These are phyloP conservation scores for Oscheius sp. DNA, from an alignment of 2,888 invertebrate genomes.

Conservation along the genomic window DNA sequence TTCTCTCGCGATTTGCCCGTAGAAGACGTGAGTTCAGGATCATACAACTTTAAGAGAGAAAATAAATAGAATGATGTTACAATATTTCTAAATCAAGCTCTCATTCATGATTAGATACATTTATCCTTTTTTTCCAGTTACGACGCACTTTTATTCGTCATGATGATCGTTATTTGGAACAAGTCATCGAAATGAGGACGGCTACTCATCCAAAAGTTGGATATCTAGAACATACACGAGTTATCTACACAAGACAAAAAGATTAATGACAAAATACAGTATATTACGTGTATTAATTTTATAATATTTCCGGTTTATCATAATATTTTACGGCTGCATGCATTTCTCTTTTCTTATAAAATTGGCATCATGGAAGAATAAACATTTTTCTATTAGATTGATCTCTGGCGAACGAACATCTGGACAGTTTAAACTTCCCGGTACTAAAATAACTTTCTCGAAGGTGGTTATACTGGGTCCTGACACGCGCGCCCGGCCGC, in stretches of 20 bases:
- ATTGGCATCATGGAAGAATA: neutral
- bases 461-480: constrained; percentile 1
- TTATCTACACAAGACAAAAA: constrained; percentile 70
- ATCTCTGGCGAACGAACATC: neutral
- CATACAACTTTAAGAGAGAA: neutral
- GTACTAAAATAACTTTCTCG: neutral
- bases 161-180: constrained; percentile 73
- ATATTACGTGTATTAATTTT: constrained; percentile 26
- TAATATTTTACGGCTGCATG: neutral
- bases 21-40: constrained; percentile 68
- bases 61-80: neutral
- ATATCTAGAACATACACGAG: constrained; percentile 72
- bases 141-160: constrained; percentile 72
- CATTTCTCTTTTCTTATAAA: neutral
- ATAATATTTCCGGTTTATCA: constrained; percentile 3
- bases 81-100: neutral
- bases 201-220: constrained; percentile 73
- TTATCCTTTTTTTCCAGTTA: constrained; percentile 60
- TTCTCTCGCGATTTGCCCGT: constrained; percentile 73
- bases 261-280: neutral
- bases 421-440: neutral
- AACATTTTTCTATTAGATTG: constrained; percentile 3
- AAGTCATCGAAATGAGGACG: constrained; percentile 72
- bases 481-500: neutral
- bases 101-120: constrained; percentile 1